Evolutionary conservation across 2,113 vertebrate species (phyloP).

Genomic region (Zootoca vivipara): DNA sequence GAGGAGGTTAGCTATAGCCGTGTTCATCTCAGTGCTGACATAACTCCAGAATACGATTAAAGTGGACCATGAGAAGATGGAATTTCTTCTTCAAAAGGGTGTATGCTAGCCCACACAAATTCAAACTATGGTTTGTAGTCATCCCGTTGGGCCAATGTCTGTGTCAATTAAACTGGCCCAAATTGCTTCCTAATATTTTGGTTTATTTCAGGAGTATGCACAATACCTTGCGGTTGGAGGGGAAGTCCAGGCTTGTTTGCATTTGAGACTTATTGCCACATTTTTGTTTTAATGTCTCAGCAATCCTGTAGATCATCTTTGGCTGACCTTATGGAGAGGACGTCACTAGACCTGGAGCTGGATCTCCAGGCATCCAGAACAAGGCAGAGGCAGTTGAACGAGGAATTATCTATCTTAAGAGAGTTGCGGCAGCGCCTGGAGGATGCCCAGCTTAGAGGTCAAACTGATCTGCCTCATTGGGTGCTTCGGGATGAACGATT

Average conservation of each 20-base stretch:
- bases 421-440: slow-evolving; percentile 93
- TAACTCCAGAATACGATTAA: not conserved
- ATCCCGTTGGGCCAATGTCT: not conserved
- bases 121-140: not conserved
- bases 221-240: not conserved
- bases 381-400: slow-evolving; percentile 92
- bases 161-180: not conserved
- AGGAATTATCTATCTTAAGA: slow-evolving; percentile 89
- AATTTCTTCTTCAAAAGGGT: not conserved
- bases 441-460: slow-evolving; percentile 85
- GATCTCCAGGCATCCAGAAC: slow-evolving; percentile 98
- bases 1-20: not conserved
- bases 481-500: slow-evolving; percentile 93
- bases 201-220: not conserved
- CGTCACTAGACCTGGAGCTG: slow-evolving; percentile 99
- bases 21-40: not conserved
- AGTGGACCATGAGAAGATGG: not conserved
- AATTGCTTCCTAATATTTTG: not conserved
- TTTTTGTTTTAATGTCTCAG: slow-evolving; percentile 63
- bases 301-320: slow-evolving; percentile 91
- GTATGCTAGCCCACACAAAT: not conserved
- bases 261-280: not conserved
- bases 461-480: slow-evolving; percentile 88
- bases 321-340: slow-evolving; percentile 92
- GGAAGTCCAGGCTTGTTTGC: not conserved